Percentiles rank a stretch among this genome's conserved stretches.
Evolutionary conservation across 2,113 vertebrate genomes (phyloP).

Genomic region (Labeo rohita): DNA sequence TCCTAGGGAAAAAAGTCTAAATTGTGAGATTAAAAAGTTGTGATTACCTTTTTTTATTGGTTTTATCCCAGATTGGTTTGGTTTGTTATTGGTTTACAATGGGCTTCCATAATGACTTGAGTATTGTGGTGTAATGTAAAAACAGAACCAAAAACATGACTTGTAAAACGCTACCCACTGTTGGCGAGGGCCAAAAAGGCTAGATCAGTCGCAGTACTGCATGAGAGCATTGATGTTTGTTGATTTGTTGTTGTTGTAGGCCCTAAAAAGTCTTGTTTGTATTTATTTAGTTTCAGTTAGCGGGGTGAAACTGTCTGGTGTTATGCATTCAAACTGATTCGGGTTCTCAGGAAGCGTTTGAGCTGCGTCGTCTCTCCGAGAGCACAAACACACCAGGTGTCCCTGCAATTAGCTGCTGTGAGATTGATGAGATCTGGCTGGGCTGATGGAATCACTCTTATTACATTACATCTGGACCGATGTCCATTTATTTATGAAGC

Average conservation of each 20-base stretch:
- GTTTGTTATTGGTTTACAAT: too few species aligned
- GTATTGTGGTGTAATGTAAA: too few species aligned
- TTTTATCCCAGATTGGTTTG: too few species aligned
- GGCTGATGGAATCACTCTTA: slow-evolving; percentile 38
- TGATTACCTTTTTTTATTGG: too few species aligned
- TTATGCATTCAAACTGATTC: background rate
- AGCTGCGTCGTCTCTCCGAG: slow-evolving; percentile 19
- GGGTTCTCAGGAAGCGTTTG: slow-evolving; percentile 1
- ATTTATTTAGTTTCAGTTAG: background rate
- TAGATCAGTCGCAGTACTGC: background rate
- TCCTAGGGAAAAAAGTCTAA: too few species aligned
- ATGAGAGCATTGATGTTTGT: background rate
- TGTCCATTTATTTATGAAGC: slow-evolving; percentile 72
- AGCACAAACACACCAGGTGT: slow-evolving; percentile 48
- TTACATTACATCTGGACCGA: slow-evolving; percentile 61
- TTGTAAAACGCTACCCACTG: too few species aligned
- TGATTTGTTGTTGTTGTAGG: background rate
- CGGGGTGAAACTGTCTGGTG: background rate
- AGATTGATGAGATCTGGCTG: slow-evolving; percentile 55
- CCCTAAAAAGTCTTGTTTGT: background rate
- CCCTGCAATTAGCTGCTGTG: slow-evolving; percentile 55
- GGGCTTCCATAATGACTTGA: too few species aligned
- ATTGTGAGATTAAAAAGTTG: too few species aligned
- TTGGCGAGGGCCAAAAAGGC: background rate
- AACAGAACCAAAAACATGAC: too few species aligned